Evolutionary conservation across 1,140 invertebrate species (phyloP), one percentile per base, ranked within the genome.

Genomic region (Antheraea pernyi): DNA sequence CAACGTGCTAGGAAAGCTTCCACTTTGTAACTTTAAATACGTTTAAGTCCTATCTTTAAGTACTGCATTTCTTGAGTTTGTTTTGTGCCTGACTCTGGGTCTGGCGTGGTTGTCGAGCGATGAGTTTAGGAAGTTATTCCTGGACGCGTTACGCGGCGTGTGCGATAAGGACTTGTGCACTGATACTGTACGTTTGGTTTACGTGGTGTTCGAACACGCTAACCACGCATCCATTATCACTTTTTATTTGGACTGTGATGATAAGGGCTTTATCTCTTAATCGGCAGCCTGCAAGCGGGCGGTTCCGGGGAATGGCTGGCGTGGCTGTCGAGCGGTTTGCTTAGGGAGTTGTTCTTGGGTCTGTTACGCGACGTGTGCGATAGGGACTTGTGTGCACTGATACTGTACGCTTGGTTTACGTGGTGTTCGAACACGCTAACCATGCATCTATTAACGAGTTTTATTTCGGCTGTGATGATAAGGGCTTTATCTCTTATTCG

Each of bases 281-380:
- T 39, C 46, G n/a, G 19, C 71, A 94, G 93, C 73, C 75, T 94
- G 39, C 91, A 94, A 81, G 93, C 93, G 6, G 91, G 93, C 9
- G 87, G 91, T 39, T 91, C 92, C 0, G 93, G 94, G 0, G 93
- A 94, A 42, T 93, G 93, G 85, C 74, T 94, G 66, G 91, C 85
- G 76, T 92, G 22, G 22, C 4, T 30, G 22, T 30, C 4, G 22
- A 97, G 96, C 71, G 93, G 88, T 3, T 93, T 94, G 48, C 79
- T 98, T 5, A 95, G 95, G 72, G 97, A 97, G 83, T 85, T 97
- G 8, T 97, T 97, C 85, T 83, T 97, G 0, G 95, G 95, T 19
- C 95, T 96, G 3, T 90, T 97, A 74, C 94, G 97, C 53, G 96
- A 96, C 16, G 93, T 98, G 1, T 68, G 94, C 65, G 97, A 98